Percentiles rank a stretch among this genome's conserved stretches.
phyloP scores from a whole-genome alignment of 2,888 invertebrate species.

The Lochmaea crataegi region DNA sequence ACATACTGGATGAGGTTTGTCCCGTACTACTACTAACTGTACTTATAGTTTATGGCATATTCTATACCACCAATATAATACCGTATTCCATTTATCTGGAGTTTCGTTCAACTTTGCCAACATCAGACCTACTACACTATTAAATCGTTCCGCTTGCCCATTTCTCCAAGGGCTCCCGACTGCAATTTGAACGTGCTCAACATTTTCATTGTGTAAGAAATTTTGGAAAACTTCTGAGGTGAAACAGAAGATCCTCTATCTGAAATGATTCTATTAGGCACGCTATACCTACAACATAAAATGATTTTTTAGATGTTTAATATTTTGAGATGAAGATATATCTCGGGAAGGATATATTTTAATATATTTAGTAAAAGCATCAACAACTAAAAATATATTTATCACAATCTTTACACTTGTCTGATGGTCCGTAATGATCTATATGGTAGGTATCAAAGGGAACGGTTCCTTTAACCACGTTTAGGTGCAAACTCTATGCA shows the following conservation, averaged over 20 bases:
- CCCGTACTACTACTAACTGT: constrained; percentile 11
- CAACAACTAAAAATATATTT: constrained; percentile 52
- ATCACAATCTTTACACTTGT: constrained; percentile 35
- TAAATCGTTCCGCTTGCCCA: constrained; percentile 51
- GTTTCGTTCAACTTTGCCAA: neutral
- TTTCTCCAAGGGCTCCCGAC: constrained; percentile 52
- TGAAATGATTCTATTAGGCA: too few species aligned
- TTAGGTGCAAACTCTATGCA: constrained; percentile 48
- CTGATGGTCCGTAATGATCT: constrained; percentile 52
- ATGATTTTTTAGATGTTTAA: constrained; percentile 41
- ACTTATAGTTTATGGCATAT: constrained; percentile 2
- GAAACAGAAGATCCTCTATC: too few species aligned
- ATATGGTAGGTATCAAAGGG: constrained; percentile 2
- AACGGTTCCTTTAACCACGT: constrained; percentile 41
- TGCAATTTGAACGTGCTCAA: too few species aligned
- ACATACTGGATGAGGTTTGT: neutral
- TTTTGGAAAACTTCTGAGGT: too few species aligned
- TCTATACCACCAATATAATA: constrained; percentile 8
- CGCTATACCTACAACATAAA: too few species aligned
- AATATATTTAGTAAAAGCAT: constrained; percentile 54
- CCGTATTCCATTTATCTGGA: neutral
- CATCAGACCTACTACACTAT: neutral
- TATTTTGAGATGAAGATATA: constrained; percentile 42
- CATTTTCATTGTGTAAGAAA: too few species aligned
- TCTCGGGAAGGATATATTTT: constrained; percentile 37